phyloP scores from a whole-genome alignment of 1,140 invertebrate species.

The Drosophila repleta region DNA sequence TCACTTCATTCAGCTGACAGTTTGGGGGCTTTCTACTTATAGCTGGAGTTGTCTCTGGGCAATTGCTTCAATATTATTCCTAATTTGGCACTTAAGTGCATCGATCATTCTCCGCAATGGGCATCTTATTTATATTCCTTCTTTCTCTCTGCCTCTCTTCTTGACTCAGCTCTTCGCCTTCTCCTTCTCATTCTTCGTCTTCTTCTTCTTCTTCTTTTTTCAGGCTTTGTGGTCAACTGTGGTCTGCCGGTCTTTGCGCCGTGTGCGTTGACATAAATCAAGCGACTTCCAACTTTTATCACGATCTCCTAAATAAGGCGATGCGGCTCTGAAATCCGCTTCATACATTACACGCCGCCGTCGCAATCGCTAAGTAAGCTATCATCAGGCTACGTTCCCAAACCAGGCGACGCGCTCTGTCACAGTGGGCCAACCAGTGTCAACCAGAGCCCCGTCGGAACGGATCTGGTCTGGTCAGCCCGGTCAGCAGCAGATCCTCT shows the following conservation, averaged over 20 bases:
- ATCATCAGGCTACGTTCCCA: slow-evolving; percentile 68
- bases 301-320: slow-evolving; percentile 84
- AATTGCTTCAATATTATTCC: slow-evolving; percentile 76
- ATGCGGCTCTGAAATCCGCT: slow-evolving; percentile 74
- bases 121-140: slow-evolving; percentile 22
- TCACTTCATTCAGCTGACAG: slow-evolving; percentile 74
- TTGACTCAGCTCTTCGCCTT: background rate
- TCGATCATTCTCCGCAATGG: slow-evolving; percentile 5
- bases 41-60: slow-evolving; percentile 21
- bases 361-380: slow-evolving; percentile 80
- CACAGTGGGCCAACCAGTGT: slow-evolving; percentile 60
- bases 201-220: slow-evolving; percentile 3
- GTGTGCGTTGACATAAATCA: slow-evolving; percentile 83
- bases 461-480: slow-evolving; percentile 3
- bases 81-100: slow-evolving; percentile 77
- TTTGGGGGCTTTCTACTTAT: slow-evolving; percentile 49
- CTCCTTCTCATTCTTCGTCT: background rate
- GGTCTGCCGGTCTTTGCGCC: slow-evolving; percentile 22
- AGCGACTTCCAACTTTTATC: slow-evolving; percentile 84
- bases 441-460: background rate
- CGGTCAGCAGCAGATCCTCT: slow-evolving; percentile 7
- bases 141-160: slow-evolving; percentile 3
- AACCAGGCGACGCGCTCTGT: slow-evolving; percentile 28
- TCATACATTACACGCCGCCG: slow-evolving; percentile 69
- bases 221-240: slow-evolving; percentile 21